A percentile compares a stretch with the other conserved stretches of the same genome.
phyloP scores from a whole-genome alignment of 2,113 vertebrate genomes.

The Panurus biarmicus region DNA sequence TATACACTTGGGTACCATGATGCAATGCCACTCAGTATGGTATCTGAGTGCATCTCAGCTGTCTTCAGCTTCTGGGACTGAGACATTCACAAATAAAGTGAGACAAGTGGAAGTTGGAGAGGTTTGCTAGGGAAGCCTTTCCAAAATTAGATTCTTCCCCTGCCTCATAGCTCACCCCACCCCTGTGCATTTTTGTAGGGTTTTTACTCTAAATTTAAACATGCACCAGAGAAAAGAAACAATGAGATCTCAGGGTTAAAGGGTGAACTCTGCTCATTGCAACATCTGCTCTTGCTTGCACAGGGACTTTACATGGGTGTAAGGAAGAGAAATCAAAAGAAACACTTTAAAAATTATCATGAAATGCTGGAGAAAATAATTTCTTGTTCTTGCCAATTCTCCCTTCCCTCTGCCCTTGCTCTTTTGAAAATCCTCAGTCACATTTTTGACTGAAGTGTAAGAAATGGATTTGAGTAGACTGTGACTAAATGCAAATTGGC shows the following conservation, averaged over 20 bases:
- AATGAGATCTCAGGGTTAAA: background rate
- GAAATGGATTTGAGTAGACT: constrained; percentile 12
- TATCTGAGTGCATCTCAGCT: background rate
- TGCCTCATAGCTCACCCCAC: background rate
- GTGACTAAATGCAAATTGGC: background rate
- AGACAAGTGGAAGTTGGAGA: background rate
- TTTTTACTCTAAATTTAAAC: constrained; percentile 56
- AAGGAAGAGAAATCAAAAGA: constrained; percentile 57
- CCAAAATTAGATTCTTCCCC: constrained; percentile 16
- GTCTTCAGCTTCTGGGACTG: background rate
- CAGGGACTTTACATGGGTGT: constrained; percentile 22
- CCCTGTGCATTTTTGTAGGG: constrained; percentile 15
- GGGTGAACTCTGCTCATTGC: constrained; percentile 41
- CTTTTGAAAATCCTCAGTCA: background rate
- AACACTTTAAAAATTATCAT: constrained; percentile 19
- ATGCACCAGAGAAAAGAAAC: constrained; percentile 20
- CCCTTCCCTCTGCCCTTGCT: background rate
- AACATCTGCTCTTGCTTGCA: constrained; percentile 72
- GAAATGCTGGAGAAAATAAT: constrained; percentile 27
- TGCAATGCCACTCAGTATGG: background rate
- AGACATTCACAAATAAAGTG: background rate
- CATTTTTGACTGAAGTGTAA: constrained; percentile 10
- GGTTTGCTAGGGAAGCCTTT: background rate
- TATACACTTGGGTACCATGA: background rate
- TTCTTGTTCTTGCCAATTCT: constrained; percentile 9